Conservation (phyloP, 2,888 invertebrate species). For the Uropetala carovei region DNA sequence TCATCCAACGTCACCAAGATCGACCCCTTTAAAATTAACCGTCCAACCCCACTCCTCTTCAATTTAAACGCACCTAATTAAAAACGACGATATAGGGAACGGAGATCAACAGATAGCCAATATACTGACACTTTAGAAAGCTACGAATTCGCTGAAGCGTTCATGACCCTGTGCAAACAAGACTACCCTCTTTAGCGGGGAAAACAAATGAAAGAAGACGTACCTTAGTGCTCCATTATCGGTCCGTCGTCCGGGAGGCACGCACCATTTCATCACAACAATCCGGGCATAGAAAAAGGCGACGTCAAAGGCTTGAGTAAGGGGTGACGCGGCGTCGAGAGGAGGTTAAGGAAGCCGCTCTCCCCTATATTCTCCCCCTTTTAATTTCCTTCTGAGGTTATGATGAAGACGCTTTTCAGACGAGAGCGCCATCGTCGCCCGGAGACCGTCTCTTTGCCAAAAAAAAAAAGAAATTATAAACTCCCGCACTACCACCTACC, state of each 20-base stretch:
- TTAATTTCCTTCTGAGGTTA: not conserved
- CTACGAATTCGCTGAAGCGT: not conserved
- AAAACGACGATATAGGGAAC: not conserved
- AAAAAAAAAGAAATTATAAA: not conserved
- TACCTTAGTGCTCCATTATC: not conserved
- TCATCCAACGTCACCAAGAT: not conserved
- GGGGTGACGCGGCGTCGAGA: not conserved
- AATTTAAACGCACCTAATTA: not conserved
- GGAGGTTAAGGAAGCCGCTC: not conserved
- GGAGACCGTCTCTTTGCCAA: not conserved
- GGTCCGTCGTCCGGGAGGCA: not conserved
- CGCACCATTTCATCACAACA: not conserved
- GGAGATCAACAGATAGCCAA: not conserved
- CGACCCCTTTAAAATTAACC: not conserved
- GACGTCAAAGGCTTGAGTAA: not conserved
- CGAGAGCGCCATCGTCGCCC: not conserved
- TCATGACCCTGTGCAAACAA: not conserved
- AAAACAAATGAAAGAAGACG: not conserved
- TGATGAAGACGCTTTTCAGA: constrained; percentile 4
- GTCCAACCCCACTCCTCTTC: not conserved
- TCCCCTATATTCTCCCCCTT: not conserved
- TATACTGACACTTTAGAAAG: not conserved
- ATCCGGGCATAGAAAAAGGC: not conserved
- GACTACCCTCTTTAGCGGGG: not conserved
- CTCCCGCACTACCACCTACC: not conserved